phyloP scores from a whole-genome alignment of 2,797 vertebrate genomes.

The Meda fulgida region DNA sequence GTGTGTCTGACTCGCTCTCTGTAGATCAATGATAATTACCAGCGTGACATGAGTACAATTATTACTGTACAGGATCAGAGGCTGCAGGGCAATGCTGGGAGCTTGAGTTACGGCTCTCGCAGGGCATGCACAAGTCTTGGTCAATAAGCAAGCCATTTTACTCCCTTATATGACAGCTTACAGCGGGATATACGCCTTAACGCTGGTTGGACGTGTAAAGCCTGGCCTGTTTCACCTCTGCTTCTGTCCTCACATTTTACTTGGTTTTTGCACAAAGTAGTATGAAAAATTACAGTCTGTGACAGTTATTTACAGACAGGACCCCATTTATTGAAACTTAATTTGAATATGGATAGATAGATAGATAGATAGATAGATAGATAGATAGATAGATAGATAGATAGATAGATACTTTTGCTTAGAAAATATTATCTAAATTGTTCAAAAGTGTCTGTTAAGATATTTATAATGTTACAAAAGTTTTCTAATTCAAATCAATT shows the following conservation, averaged over 20 bases:
- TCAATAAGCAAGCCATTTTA: slow-evolving; percentile 90
- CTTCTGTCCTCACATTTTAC: neutral
- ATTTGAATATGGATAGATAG: neutral
- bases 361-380: too few relatives aligned
- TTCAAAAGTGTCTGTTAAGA: neutral
- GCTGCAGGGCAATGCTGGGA: slow-evolving; percentile 75
- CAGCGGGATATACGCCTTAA: slow-evolving; percentile 80
- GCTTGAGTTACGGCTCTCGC: slow-evolving; percentile 68
- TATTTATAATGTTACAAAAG: neutral
- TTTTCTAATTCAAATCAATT: neutral
- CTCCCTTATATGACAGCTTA: slow-evolving; percentile 79
- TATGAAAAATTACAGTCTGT: neutral
- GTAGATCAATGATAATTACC: slow-evolving; percentile 98
- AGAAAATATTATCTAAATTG: neutral
- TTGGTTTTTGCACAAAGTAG: neutral
- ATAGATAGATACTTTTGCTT: neutral
- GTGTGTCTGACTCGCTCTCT: slow-evolving; percentile 84
- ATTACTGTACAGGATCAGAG: slow-evolving; percentile 96
- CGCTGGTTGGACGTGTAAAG: slow-evolving; percentile 69
- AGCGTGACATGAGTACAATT: slow-evolving; percentile 94
- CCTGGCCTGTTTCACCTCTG: slow-evolving; percentile 62
- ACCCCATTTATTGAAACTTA: neutral
- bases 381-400: too few relatives aligned
- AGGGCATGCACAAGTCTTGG: slow-evolving; percentile 83
- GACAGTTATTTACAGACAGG: neutral